Base-by-base conservation (phyloP, 2,797 vertebrate species). In the Danio kyathit region DNA sequence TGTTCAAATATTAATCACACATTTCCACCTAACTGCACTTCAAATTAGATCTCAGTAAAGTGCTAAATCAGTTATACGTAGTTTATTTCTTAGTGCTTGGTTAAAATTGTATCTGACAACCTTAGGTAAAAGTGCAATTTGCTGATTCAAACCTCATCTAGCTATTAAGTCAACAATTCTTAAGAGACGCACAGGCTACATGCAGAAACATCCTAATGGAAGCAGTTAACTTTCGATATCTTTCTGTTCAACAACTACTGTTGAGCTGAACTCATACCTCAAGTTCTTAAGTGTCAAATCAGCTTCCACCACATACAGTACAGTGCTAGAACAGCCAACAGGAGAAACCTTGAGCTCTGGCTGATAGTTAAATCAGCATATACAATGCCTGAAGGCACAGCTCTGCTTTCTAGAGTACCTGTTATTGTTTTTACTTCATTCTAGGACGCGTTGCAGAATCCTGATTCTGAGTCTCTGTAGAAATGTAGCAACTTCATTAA, bases 1-100 rank as follows among this genome's bases (percentile, higher is more conserved):
- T 66, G 49, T 56, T 66, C 14, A 76, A 66, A 56, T 66, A 44
- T 76, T 76, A 14, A 76, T 52, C n/a, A 7, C 49, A 54, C 3
- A 46, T 66, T 66, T n/a, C 40, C 19, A 56, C 13, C 21, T 11
- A 75, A 64, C 21, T 75, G 12, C 6, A 41, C 0, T 43, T 16
- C 2, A 16, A 56, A 54, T 43, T 54, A 11, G 38, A 54, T 40
- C 8, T 51, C 2, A 40, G 74, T 51, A 49, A 63, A 76, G 52
- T 49, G 21, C 9, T 49, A 16, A 17, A 29, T 7, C 10, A 6
- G 2, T 5, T 9, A 49, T 38, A n/a, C n/a, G n/a, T n/a, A 1
- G 14, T 29, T 29, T 29, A 29, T 29, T 29, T 29, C 29, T 29
- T 19, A 60, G 21, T 16, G 60, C 43, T 12, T 29, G 5, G 61